Base-by-base conservation (phyloP, 2,113 vertebrate genomes). In the mouse (Mus musculus) region DNA sequence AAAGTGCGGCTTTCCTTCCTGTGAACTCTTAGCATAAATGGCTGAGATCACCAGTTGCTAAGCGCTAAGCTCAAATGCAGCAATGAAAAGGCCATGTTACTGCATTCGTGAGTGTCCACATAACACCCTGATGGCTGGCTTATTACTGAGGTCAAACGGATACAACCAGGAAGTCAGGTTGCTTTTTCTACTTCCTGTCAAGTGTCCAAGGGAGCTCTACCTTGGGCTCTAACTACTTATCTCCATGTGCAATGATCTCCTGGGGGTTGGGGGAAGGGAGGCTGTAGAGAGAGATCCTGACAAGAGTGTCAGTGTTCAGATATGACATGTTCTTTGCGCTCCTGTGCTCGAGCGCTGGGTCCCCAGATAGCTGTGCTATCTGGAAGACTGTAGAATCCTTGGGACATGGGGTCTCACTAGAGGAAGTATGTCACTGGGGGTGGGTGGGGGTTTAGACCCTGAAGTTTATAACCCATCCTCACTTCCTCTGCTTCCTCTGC, bases 231-330 rank as follows among this genome's bases (percentile, higher is more conserved):
- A 0, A 13, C 17, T 77, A 7, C 46, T 86, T 36, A 13, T 16
- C 39, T 5, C 0, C 0, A 10, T 61, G 14, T 42, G 17, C 5
- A 90, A 54, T 61, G 42, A 20, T 10, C 5, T 14, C 16, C 28
- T 28, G 52, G 59, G 22, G 71, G 56, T 12, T 3, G 63, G 28
- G 54, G 39, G 42, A 5, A 12, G 12, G 3, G 3, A 8, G 7
- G 16, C 0, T 71, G 28, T 3, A 65, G 59, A 49, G 65, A 63
- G 22, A 63, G 33, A 28, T 2, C 10, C 33, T 73, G 36, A 61
- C 54, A 61, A 26, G n/a, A 22, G n/a, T 12, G n/a, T 61, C 59
- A 6, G 49, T 11, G 59, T 36, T 20, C 49, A 42, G 10, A 39
- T n/a, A 22, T n/a, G 33, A 39, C 6, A 8, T 36, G 46, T 8